phyloP scores from a whole-genome alignment of 2,888 invertebrate genomes.

The Sceliomorpha sp. region DNA sequence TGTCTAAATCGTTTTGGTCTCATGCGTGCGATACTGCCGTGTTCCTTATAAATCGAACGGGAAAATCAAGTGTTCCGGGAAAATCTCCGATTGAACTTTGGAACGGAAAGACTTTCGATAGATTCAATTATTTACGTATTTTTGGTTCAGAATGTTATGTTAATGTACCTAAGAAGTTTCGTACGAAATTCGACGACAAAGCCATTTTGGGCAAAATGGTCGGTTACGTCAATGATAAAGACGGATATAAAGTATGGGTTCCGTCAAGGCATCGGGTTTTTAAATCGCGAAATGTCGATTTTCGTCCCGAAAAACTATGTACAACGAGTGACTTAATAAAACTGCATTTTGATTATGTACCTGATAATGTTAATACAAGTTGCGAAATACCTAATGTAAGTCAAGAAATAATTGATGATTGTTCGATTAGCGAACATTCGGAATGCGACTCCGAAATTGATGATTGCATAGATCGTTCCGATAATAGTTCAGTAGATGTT shows the following conservation, averaged over 20 bases:
- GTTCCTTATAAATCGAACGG: slow-evolving; percentile 47
- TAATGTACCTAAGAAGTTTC: slow-evolving; percentile 39
- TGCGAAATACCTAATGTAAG: slow-evolving; percentile 12
- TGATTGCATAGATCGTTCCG: not conserved
- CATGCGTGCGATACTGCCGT: slow-evolving; percentile 22
- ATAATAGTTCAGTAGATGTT: slow-evolving; percentile 2
- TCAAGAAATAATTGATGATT: slow-evolving; percentile 4
- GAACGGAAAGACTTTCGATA: slow-evolving; percentile 25
- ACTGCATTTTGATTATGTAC: no score
- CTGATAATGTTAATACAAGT: no score
- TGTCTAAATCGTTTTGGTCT: slow-evolving; percentile 35
- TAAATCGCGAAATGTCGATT: slow-evolving; percentile 41
- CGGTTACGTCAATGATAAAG: slow-evolving; percentile 22
- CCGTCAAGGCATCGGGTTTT: slow-evolving; percentile 37
- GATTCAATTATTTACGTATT: slow-evolving; percentile 40
- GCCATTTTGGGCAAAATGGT: slow-evolving; percentile 18
- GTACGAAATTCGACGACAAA: slow-evolving; percentile 32
- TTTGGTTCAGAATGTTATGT: slow-evolving; percentile 37
- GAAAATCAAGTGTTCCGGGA: slow-evolving; percentile 20
- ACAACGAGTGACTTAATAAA: no score
- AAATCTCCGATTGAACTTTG: slow-evolving; percentile 36
- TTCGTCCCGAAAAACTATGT: slow-evolving; percentile 42
- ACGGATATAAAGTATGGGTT: slow-evolving; percentile 33
- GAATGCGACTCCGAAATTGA: slow-evolving; percentile 1
- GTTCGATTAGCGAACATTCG: not conserved